phyloP scores from a whole-genome alignment of 2,113 vertebrate species.

The Crotalus helleri region DNA sequence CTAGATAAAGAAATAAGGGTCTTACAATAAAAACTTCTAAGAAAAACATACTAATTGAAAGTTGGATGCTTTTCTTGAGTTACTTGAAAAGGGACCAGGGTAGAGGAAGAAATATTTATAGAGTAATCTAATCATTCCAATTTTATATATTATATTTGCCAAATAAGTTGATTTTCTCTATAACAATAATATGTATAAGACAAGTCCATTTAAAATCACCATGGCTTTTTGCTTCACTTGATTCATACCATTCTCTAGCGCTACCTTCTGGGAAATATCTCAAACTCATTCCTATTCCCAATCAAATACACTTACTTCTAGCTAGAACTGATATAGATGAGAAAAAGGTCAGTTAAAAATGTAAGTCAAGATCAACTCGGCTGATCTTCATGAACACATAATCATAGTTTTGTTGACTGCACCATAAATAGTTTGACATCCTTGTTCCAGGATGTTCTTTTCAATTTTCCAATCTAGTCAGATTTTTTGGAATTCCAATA shows the following conservation, averaged over 20 bases:
- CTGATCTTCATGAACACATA: background rate
- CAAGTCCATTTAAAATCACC: background rate
- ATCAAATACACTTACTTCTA: background rate
- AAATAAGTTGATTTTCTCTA: background rate
- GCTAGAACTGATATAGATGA: background rate
- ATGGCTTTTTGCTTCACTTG: background rate
- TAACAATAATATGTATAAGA: background rate
- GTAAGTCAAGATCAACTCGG: background rate
- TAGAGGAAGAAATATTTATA: background rate
- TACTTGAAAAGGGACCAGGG: background rate
- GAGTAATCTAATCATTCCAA: background rate
- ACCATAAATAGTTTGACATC: background rate
- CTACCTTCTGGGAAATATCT: conserved; percentile 66
- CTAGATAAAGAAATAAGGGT: background rate
- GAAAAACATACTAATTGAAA: background rate
- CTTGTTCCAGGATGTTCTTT: background rate
- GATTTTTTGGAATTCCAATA: background rate
- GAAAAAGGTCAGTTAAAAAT: background rate
- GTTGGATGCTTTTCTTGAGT: background rate
- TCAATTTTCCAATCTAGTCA: background rate
- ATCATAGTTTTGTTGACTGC: background rate
- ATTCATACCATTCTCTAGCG: conserved; percentile 47
- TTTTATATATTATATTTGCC: background rate
- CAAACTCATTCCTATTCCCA: background rate
- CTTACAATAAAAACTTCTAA: background rate